These are phyloP conservation scores for Gerris lacustris DNA, from an alignment of 2,888 invertebrate species.

Conservation along the genomic window DNA sequence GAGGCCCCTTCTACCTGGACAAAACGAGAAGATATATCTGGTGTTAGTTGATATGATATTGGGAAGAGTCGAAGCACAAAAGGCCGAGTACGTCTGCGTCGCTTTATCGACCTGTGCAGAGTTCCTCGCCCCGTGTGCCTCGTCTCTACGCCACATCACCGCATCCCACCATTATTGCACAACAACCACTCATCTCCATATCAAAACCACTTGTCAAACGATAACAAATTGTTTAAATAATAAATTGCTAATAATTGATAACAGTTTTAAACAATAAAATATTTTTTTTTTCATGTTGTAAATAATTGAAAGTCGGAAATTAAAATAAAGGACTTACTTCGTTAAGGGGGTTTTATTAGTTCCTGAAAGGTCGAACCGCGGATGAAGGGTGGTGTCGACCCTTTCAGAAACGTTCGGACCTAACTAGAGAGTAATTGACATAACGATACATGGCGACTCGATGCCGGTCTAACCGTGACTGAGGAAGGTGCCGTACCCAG, in stretches of 20 bases:
- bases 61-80: neutral
- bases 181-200: neutral
- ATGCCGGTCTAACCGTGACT: neutral
- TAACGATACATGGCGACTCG: neutral
- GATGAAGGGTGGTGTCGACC: neutral
- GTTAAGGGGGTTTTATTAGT: neutral
- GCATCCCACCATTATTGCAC: neutral
- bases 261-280: neutral
- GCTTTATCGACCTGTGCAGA: neutral
- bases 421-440: neutral
- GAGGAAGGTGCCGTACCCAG: conserved; percentile 2
- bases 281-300: too few species aligned
- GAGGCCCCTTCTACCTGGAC: neutral
- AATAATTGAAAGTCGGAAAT: neutral
- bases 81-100: neutral
- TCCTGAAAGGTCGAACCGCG: conserved; percentile 3
- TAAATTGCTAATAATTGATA: neutral
- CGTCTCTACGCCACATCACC: neutral
- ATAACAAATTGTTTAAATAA: neutral
- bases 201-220: neutral
- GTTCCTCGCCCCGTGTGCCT: neutral
- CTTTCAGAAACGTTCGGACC: neutral
- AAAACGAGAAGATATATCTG: neutral
- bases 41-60: neutral
- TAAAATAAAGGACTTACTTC: neutral